Conservation (phyloP, 2,113 vertebrate species). For the Carollia perspicillata region DNA sequence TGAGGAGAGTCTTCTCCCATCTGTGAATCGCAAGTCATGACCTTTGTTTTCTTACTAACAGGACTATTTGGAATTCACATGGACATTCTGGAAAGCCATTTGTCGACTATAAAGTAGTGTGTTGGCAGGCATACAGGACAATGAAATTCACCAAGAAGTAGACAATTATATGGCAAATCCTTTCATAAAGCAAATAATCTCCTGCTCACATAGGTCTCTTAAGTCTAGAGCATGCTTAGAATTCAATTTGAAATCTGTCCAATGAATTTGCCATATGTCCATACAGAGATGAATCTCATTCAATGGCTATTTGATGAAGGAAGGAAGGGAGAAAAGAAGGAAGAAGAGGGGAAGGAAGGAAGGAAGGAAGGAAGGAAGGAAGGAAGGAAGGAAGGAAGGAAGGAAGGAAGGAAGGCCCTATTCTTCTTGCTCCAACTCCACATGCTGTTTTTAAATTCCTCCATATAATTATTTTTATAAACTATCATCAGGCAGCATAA, state of each 20-base stretch:
- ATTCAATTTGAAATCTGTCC: not conserved
- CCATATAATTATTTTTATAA: conserved; percentile 4
- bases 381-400: no score
- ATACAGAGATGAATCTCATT: not conserved
- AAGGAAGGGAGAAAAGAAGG: not conserved
- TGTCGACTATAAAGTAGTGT: not conserved
- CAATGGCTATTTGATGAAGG: not conserved
- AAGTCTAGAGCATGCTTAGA: not conserved
- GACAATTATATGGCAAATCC: not conserved
- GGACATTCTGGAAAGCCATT: not conserved
- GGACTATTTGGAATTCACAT: not conserved
- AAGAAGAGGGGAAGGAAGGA: not conserved
- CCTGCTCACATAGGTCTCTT: not conserved
- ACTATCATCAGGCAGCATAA: not conserved
- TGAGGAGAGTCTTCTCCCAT: not conserved
- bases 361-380: not conserved
- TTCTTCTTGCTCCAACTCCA: not conserved
- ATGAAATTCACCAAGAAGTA: not conserved
- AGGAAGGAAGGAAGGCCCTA: no score
- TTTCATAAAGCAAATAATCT: not conserved
- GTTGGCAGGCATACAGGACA: not conserved
- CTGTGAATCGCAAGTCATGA: not conserved
- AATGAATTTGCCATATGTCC: not conserved
- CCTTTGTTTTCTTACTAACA: not conserved
- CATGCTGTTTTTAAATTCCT: not conserved